Base-by-base conservation (phyloP, 2,113 vertebrate species). In the Psammodynastes pulverulentus region DNA sequence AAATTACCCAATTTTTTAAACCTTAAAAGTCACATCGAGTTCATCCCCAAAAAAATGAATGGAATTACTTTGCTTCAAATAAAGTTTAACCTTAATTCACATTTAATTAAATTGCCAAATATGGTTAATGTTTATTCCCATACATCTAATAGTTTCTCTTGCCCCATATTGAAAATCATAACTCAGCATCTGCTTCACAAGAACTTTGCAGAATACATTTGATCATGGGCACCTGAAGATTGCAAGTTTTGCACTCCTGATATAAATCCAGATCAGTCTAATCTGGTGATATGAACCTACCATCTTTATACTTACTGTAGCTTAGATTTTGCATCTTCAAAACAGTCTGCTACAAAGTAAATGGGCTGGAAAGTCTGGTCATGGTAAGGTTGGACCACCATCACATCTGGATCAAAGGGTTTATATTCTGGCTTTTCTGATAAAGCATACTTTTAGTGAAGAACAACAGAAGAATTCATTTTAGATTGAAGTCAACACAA, bases 311-410 rank as follows among this genome's bases (percentile, higher is more conserved):
- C 95, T 97, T 95, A 98, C 98, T 97, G 97, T 93, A 98, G 88
- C 94, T 98, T 98, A 45, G 94, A 93, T 94, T 98, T 98, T 94
- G 98, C 98, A 8, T 98, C 98, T 96, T 98, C 98, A 79, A 98
- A 97, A 95, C 97, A 98, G 94, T 99, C 98, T 43, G 98, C 98
- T 91, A 99, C 95, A 92, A 98, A 99, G 95, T 98, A 99, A 58
- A 98, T 95, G 0, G 98, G 97, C 94, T 98, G 98, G 96, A 98
- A 98, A 8, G 97, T 96, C 92, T 98, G 96, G 94, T 98, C 98
- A 94, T 98, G 97, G 85, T 98, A 98, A 0, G 97, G 96, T 90
- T 98, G 97, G 86, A 97, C 90, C 3, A 98, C 97, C 6, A 97
- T 96, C 92, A 98, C 96, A 95, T 98, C 98, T 0, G 97, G 98